These are phyloP conservation scores for Periophthalmodon schlosseri DNA, from an alignment of 2,113 vertebrate species.

Conservation along the genomic window DNA sequence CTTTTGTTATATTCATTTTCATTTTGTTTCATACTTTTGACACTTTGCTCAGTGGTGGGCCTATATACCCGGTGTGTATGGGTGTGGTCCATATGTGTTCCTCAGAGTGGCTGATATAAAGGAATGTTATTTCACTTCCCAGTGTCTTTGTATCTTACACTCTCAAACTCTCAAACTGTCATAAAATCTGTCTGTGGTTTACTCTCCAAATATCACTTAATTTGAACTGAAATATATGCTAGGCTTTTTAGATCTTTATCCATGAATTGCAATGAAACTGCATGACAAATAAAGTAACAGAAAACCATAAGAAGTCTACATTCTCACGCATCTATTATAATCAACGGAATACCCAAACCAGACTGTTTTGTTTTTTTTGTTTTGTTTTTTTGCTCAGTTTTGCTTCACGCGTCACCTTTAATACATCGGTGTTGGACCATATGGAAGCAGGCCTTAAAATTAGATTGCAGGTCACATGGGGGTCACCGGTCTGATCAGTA, in stretches of 20 bases:
- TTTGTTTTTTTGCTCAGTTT: slow-evolving; percentile 23
- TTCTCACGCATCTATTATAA: slow-evolving; percentile 34
- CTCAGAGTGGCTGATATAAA: neutral
- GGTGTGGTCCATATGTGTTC: neutral
- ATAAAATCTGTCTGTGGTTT: neutral
- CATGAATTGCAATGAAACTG: neutral
- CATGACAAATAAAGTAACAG: neutral
- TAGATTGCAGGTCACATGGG: slow-evolving; percentile 62
- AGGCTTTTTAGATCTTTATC: neutral
- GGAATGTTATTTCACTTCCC: neutral
- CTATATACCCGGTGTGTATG: too few relatives aligned
- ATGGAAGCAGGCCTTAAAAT: slow-evolving; percentile 57
- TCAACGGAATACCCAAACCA: slow-evolving; percentile 31
- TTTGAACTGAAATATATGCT: neutral
- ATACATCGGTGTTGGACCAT: slow-evolving; percentile 36
- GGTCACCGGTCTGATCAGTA: slow-evolving; percentile 67
- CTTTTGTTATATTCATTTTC: neutral
- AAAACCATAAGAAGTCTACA: neutral
- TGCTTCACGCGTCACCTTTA: slow-evolving; percentile 53
- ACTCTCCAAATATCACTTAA: neutral
- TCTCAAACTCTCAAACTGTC: neutral
- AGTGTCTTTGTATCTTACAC: neutral
- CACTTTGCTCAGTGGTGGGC: too few relatives aligned
- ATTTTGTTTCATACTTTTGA: neutral
- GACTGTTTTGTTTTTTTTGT: slow-evolving; percentile 38